phyloP scores from a whole-genome alignment of 2,113 vertebrate genomes.

The Tretioscincus oriximinensis region DNA sequence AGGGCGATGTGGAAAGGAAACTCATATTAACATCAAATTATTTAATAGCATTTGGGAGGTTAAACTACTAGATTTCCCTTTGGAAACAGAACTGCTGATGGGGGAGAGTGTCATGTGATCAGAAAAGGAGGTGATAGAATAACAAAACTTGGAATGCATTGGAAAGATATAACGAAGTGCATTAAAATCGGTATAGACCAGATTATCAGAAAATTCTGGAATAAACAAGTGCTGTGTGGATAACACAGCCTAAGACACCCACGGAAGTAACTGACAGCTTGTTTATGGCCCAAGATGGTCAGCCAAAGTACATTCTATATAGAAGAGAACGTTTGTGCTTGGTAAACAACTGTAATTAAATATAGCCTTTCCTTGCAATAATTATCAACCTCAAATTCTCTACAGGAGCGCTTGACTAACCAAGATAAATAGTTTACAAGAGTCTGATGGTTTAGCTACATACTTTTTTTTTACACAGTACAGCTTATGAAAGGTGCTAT shows the following conservation, averaged over 20 bases:
- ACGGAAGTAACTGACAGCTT: neutral
- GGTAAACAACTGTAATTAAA: neutral
- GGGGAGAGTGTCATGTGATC: no score
- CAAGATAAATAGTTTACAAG: neutral
- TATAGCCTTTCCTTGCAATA: neutral
- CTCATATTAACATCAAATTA: no score
- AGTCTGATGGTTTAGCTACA: neutral
- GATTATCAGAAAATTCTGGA: no score
- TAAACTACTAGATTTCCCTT: no score
- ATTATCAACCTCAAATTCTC: neutral
- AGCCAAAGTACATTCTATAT: neutral
- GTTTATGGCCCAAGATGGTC: neutral
- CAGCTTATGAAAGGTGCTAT: rapidly evolving
- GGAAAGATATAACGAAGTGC: no score
- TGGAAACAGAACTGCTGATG: no score
- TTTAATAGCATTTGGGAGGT: no score
- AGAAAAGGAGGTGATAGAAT: no score
- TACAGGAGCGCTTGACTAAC: neutral
- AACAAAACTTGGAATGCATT: no score
- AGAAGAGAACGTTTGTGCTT: neutral
- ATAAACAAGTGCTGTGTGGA: neutral
- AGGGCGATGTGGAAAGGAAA: no score
- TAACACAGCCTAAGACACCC: neutral
- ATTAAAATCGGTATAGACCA: no score
- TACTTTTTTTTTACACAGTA: slow-evolving; percentile 1